Conservation (phyloP, 1,140 invertebrate species). For the Cecropterus lyciades region DNA sequence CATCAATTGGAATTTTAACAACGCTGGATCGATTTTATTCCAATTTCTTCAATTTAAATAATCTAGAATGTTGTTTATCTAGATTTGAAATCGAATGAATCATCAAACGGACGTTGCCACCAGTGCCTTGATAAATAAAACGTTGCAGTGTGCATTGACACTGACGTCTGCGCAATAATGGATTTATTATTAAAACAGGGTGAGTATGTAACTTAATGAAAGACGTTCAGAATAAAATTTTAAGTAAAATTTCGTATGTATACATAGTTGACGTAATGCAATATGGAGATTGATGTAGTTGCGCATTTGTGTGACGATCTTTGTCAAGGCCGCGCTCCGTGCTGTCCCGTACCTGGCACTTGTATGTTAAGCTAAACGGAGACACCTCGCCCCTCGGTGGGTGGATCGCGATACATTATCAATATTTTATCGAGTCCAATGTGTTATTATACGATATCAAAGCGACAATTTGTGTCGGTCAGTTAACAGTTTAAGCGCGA, state of each 20-base stretch:
- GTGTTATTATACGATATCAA: conserved; percentile 9
- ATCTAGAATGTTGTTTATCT: not conserved
- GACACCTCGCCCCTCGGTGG: conserved; percentile 49
- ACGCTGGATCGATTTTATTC: too few relatives aligned
- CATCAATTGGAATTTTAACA: too few relatives aligned
- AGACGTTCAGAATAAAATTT: not conserved
- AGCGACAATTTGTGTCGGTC: not conserved
- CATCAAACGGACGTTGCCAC: not conserved
- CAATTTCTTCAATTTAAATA: not conserved
- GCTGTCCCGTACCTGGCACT: conserved; percentile 69
- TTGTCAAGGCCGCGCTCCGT: conserved; percentile 75
- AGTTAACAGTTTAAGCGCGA: conserved; percentile 9
- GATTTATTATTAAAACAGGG: conserved; percentile 69
- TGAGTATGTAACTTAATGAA: conserved; percentile 44
- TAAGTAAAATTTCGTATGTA: not conserved
- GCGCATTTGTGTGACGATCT: conserved; percentile 59
- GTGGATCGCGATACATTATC: conserved; percentile 61
- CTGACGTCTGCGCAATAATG: conserved; percentile 49
- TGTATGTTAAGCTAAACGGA: conserved; percentile 40
- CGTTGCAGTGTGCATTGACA: conserved; percentile 38
- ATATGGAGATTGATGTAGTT: conserved; percentile 32
- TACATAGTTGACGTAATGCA: not conserved
- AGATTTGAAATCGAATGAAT: conserved; percentile 13
- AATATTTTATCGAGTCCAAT: conserved; percentile 51
- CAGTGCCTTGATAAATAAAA: conserved; percentile 20